Base-by-base conservation (phyloP, 2,888 invertebrate genomes). In the Ganaspis brasiliensis region DNA sequence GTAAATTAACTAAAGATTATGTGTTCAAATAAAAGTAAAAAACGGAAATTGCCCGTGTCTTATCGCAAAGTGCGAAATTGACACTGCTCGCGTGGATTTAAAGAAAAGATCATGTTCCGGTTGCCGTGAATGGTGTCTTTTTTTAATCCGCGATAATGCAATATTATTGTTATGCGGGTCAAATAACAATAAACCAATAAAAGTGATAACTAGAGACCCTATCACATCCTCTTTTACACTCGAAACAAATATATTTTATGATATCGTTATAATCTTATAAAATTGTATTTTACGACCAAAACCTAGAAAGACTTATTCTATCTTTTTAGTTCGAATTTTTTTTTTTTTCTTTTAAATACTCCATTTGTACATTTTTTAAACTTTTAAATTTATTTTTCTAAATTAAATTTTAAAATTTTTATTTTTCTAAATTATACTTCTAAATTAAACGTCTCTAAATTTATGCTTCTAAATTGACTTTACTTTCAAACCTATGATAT, bases 181-280 rank as follows among this genome's bases (percentile, higher is more conserved):
- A 76, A 77, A 79, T 84, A 76, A 83, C 83, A 82, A 79, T 82
- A 80, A 81, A 78, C 57, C 78, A 75, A 63, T 77, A 72, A 77
- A 81, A 72, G 74, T 80, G 84, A 83, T 84, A 84, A 84, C 70
- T 82, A 72, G 81, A 63, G 74, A 76, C 81, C 82, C 88, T 88
- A 88, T 89, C 89, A 84, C 87, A 87, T 88, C 85, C 87, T 86
- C 84, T 83, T 83, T 67, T 77, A 76, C 16, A 72, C 74, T 76
- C 74, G 81, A 78, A 81, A 83, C 76, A 84, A 84, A 82, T 74
- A 82, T 75, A 79, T 81, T 75, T 77, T 21, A 73, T 75, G 76
- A 75, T 80, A 81, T 84, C 79, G 80, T 79, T 79, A 84, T 19
- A 37, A 14, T 6, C 35, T 61, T 37, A 40, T 40, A 40, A 40